A percentile compares a stretch with the other conserved stretches of the same genome.
phyloP scores from a whole-genome alignment of 2,113 vertebrate species.

The Xyliphius kryptos region DNA sequence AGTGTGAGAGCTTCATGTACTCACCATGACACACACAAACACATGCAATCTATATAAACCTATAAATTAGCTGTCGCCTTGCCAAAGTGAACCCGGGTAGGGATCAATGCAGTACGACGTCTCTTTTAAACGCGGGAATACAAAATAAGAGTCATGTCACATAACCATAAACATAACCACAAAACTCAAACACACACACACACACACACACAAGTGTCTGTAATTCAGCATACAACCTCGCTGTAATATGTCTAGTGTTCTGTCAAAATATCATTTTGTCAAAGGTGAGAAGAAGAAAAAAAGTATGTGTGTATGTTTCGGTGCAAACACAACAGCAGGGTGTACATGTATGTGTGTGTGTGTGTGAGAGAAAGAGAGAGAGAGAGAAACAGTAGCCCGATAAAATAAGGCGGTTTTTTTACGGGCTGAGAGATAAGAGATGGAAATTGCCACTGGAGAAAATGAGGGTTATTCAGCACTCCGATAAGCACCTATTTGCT shows the following conservation, averaged over 20 bases:
- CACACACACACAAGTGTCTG: too few relatives aligned
- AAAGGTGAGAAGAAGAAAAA: constrained; percentile 33
- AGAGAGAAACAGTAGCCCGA: constrained; percentile 24
- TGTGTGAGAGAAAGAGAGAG: not conserved
- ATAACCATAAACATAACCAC: too few relatives aligned
- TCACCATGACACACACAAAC: too few relatives aligned
- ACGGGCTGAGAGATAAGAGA: constrained; percentile 76
- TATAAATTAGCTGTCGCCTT: too few relatives aligned
- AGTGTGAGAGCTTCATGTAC: too few relatives aligned
- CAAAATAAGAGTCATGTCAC: too few relatives aligned
- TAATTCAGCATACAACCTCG: too few relatives aligned
- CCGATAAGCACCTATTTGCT: constrained; percentile 86
- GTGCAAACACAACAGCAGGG: constrained; percentile 36
- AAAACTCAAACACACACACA: too few relatives aligned
- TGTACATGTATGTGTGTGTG: constrained; percentile 5
- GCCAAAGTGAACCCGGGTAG: too few relatives aligned
- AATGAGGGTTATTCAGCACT: constrained; percentile 78
- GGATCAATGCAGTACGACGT: too few relatives aligned
- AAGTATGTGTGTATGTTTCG: constrained; percentile 34
- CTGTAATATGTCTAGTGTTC: constrained; percentile 22
- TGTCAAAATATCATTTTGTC: constrained; percentile 41
- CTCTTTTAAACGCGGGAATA: too few relatives aligned
- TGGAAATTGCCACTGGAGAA: constrained; percentile 79
- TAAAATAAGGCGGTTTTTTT: constrained; percentile 59
- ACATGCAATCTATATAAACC: too few relatives aligned